Base-by-base conservation (phyloP, 1,140 invertebrate species). In the Homarus americanus region DNA sequence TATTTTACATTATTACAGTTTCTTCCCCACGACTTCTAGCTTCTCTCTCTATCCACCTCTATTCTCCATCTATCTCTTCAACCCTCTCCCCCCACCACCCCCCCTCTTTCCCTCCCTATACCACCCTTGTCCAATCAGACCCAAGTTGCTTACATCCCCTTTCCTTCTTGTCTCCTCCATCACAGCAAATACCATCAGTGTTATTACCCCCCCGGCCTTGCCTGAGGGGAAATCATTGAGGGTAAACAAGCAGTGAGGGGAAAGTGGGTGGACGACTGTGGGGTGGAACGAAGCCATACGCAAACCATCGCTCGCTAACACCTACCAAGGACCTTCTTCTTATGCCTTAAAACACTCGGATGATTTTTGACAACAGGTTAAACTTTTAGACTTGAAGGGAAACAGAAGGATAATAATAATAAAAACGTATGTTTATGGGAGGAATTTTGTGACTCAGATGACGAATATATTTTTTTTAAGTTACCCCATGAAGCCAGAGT, bases 151-250 rank as follows among this genome's bases (percentile, higher is more conserved):
- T 69, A 69, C 28, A 34, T 53, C 63, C 38, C 76, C 73, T 79
- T 49, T 79, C 28, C 66, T 79, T 49, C 73, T 66, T 75, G 75
- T 66, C 73, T 78, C 85, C 76, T 87, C 80, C 66, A 87, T 87
- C 85, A 79, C 85, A 87, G 75, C 85, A 87, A 87, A 87, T 87
- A 87, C 85, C 85, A 87, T 87, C 85, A 87, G 85, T 79, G 76
- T 79, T 87, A 87, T 87, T 87, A 49, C 85, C 76, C 76, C 7
- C 36, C 75, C 49, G 75, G 40, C 85, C 44, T 73, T 79, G 75
- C 85, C 73, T 20, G 75, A 87, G 85, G 85, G 85, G 83, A 80
- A 87, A 87, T 87, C 76, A 79, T 38, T 40, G 82, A 85, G 82
- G 82, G 82, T 41, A 85, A 85, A 85, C 82, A 84, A 53, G 78